Evolutionary conservation across 2,797 vertebrate species (phyloP).

Genomic region (Rhinatrema bivittatum): DNA sequence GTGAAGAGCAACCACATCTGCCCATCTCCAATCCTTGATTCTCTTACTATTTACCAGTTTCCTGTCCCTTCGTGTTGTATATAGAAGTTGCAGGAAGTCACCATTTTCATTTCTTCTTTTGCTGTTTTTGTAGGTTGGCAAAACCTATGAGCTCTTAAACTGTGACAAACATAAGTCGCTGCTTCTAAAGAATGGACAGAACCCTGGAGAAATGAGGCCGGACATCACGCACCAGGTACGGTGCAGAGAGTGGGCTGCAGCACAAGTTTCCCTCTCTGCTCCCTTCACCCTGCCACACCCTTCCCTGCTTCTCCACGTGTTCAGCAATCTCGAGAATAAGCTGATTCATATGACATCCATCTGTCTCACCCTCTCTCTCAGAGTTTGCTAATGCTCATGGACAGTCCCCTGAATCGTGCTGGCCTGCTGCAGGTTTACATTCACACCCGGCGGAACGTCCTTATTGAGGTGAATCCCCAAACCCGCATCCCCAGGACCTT

Average conservation of each 20-base stretch:
- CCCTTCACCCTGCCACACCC: no score
- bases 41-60: no score
- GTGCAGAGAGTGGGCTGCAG: no score
- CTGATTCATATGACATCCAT: rapidly evolving
- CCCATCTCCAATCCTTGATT: no score
- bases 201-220: constrained; percentile 79
- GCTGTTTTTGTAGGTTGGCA: constrained; percentile 81
- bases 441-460: constrained; percentile 85
- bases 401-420: constrained; percentile 92
- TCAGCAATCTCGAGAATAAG: background rate
- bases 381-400: constrained; percentile 90
- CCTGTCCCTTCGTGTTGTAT: no score
- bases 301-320: no score
- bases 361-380: constrained; percentile 2
- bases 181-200: constrained; percentile 79
- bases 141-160: constrained; percentile 87
- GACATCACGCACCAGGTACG: constrained; percentile 91
- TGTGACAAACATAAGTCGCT: constrained; percentile 90
- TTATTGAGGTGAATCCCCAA: constrained; percentile 94
- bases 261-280: no score
- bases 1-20: no score
- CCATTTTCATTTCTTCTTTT: background rate
- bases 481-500: constrained; percentile 95
- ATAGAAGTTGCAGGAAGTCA: background rate
- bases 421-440: constrained; percentile 92